Percentiles rank a stretch among this genome's conserved stretches.
Conservation (phyloP, 2,113 vertebrate genomes). For the Castor canadensis region DNA sequence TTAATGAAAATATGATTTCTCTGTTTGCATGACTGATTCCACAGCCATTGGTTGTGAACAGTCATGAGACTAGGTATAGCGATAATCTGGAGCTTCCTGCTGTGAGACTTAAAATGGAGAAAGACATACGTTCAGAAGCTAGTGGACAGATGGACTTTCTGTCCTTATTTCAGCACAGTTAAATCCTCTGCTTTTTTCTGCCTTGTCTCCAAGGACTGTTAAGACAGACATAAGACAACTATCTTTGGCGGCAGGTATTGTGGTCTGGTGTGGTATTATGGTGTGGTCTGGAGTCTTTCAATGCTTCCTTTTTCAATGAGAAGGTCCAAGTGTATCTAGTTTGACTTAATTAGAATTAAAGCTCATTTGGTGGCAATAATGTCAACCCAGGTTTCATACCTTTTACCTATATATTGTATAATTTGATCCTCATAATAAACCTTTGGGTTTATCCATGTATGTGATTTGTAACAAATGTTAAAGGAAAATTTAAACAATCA, state of each 20-base stretch:
- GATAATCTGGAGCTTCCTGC: background rate
- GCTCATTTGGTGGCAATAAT: background rate
- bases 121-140: background rate
- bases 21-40: rapidly evolving
- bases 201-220: background rate
- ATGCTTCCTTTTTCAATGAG: background rate
- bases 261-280: no score
- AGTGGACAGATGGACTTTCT: background rate
- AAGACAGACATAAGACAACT: background rate
- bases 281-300: no score
- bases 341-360: background rate
- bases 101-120: background rate
- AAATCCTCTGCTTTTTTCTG: background rate
- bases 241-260: background rate
- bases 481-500: background rate
- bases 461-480: background rate
- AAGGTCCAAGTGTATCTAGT: background rate
- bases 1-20: background rate
- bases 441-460: background rate
- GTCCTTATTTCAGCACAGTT: background rate
- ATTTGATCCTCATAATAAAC: background rate
- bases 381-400: background rate
- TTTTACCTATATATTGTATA: background rate
- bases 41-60: rapidly evolving
- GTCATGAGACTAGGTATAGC: no score